Evolutionary conservation across 2,113 vertebrate genomes (phyloP).

Genomic region (Nanger granti): DNA sequence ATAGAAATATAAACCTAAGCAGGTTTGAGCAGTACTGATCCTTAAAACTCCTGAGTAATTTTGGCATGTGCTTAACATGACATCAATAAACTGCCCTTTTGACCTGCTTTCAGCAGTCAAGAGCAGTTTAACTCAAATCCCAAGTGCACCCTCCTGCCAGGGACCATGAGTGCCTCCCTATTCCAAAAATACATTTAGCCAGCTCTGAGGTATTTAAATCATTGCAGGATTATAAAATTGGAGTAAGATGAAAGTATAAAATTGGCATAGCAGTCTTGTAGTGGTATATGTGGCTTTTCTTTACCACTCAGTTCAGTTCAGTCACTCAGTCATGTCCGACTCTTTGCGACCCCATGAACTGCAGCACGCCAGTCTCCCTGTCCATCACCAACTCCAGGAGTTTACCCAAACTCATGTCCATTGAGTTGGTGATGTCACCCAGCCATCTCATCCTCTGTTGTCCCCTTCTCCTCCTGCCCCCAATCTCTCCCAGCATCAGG

Average conservation of each 20-base stretch:
- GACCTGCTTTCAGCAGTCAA: constrained; percentile 11
- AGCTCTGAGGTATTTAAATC: background rate
- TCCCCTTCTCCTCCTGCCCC: too few relatives aligned
- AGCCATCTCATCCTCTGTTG: too few relatives aligned
- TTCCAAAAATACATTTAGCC: constrained; percentile 20
- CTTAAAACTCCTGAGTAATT: background rate
- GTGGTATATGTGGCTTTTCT: background rate
- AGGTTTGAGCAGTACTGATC: background rate
- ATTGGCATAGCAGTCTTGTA: background rate
- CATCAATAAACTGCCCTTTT: background rate
- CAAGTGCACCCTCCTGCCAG: background rate
- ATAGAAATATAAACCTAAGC: background rate
- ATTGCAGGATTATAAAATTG: background rate
- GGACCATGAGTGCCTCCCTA: background rate
- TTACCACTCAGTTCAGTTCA: background rate
- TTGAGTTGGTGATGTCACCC: too few relatives aligned
- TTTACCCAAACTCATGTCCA: too few relatives aligned
- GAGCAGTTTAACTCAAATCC: background rate
- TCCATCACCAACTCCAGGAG: too few relatives aligned
- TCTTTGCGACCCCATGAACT: too few relatives aligned
- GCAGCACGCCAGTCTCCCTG: too few relatives aligned
- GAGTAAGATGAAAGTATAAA: background rate
- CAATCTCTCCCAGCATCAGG: too few relatives aligned
- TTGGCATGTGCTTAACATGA: background rate
- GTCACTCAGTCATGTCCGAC: too few relatives aligned